Conservation (phyloP, 2,797 vertebrate genomes). For the Coregonus suidteri region DNA sequence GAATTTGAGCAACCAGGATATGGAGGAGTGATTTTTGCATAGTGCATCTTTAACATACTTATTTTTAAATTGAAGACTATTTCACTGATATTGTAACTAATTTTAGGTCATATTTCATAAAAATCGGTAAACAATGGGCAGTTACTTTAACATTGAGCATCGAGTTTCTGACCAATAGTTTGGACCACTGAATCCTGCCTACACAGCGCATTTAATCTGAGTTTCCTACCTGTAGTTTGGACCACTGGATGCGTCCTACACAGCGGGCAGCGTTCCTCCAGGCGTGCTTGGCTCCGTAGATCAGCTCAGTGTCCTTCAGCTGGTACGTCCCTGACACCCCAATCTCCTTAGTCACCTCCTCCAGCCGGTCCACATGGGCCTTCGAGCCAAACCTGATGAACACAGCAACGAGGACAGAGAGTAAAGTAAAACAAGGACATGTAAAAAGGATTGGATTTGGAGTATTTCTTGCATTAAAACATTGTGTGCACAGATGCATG, state of each 20-base stretch:
- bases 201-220: too few species aligned
- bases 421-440: background rate
- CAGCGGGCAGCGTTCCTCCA: constrained; percentile 96
- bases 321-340: constrained; percentile 89
- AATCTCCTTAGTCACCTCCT: constrained; percentile 93
- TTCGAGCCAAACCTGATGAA: constrained; percentile 88
- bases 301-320: constrained; percentile 93
- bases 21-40: too few species aligned
- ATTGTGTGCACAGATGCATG: too few species aligned
- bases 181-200: background rate
- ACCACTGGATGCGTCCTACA: constrained; percentile 98
- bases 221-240: constrained; percentile 89
- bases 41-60: too few species aligned
- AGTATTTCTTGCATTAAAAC: too few species aligned
- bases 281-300: constrained; percentile 95
- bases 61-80: too few species aligned
- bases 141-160: too few species aligned
- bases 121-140: too few species aligned
- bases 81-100: too few species aligned
- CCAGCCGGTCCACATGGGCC: constrained; percentile 88
- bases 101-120: too few species aligned
- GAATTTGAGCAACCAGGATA: too few species aligned
- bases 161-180: background rate
- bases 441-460: background rate
- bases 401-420: background rate